These are phyloP conservation scores for Trichomalopsis sarcophagae DNA, from an alignment of 1,140 invertebrate species.

Conservation along the genomic window DNA sequence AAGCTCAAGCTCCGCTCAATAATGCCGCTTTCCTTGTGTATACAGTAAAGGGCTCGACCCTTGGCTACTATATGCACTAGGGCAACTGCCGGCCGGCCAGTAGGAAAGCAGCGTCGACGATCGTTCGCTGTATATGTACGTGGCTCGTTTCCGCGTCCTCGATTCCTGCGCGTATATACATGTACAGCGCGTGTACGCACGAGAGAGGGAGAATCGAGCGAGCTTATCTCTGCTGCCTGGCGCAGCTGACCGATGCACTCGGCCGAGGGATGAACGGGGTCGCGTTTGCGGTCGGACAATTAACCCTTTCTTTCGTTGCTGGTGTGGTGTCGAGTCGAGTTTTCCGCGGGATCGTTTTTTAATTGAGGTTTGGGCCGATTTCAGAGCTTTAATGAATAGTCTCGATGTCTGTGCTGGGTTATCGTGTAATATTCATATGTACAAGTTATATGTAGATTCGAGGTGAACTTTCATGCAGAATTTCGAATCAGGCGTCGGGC, in stretches of 20 bases:
- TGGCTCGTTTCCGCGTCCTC: neutral
- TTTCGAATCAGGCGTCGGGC: neutral
- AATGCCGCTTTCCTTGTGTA: neutral
- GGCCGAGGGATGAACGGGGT: neutral
- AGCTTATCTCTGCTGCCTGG: neutral
- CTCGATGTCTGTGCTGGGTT: no score
- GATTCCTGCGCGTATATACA: neutral
- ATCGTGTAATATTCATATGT: no score
- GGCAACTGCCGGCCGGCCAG: neutral
- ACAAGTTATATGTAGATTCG: neutral
- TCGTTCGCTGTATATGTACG: neutral
- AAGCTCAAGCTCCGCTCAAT: neutral
- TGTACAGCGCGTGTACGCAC: neutral
- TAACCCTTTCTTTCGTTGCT: neutral
- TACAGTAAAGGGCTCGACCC: neutral
- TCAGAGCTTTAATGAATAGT: no score
- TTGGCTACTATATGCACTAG: neutral
- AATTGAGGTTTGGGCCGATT: no score
- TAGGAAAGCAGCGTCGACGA: neutral
- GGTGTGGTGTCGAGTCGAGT: neutral
- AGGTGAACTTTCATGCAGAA: neutral
- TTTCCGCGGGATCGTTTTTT: no score
- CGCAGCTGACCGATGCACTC: slow-evolving; percentile 20
- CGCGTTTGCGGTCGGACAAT: slow-evolving; percentile 2
- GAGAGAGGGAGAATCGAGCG: no score